Evolutionary conservation across 2,113 vertebrate genomes (phyloP), one percentile per base, ranked within the genome.

Genomic region (Hemichromis elongatus): DNA sequence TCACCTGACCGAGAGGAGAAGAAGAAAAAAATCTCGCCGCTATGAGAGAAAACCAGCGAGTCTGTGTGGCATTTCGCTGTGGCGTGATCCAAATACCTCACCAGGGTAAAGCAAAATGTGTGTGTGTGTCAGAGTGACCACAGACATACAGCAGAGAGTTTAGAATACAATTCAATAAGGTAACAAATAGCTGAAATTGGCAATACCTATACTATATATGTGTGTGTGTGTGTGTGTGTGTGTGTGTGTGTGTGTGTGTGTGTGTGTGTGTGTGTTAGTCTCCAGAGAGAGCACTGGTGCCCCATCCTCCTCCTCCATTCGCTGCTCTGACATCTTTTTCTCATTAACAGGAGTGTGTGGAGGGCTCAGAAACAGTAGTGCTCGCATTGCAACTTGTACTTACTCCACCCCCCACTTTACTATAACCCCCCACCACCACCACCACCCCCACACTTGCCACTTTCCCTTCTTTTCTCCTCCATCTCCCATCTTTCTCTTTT

Each of bases 291-390:
- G 84, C 9, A 52, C 57, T 80, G 77, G 73, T 81, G 88, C 86
- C 81, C 87, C 88, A 70, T 85, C 90, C 88, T 87, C 84, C 91
- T 82, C 90, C 91, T 80, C 90, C 85, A 50, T 35, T 78, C 11
- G 4, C 30, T 13, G 77, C 56, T 21, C 86, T 79, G 57, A 95
- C 95, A 96, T 96, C 94, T 96, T 96, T 94, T 95, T 95, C 94
- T 95, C 94, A 96, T 96, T 96, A 96, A 66, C 88, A 92, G 89
- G 70, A 79, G 90, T 93, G 92, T 95, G 94, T 85, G 90, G 91
- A 93, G 89, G 80, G 86, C 85, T 87, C 90, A 93, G 89, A 90
- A 96, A 95, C 95, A 93, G 93, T 94, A 94, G 95, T 90, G 80
- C 94, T 95, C 93, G 90, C 90, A 94, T 93, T 92, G 93, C 94